Evolutionary conservation across 2,113 vertebrate genomes (phyloP).

Genomic region (Monopterus albus): DNA sequence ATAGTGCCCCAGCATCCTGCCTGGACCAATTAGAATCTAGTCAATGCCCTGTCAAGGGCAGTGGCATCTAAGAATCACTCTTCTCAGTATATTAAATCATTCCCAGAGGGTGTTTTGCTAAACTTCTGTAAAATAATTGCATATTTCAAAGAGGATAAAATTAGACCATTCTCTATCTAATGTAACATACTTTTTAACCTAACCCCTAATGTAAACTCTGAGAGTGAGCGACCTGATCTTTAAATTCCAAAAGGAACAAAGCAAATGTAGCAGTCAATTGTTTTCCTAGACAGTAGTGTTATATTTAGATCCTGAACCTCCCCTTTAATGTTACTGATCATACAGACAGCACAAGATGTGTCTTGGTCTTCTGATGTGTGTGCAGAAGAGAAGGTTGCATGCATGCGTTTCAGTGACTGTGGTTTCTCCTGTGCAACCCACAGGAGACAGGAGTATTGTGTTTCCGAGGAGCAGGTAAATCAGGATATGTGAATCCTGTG

Average conservation of each 20-base stretch:
- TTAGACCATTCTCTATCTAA: too few species aligned
- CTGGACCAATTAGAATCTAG: not conserved
- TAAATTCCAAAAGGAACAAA: not conserved
- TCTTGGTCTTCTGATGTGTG: slow-evolving; percentile 11
- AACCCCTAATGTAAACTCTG: not conserved
- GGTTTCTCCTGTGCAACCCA: not conserved
- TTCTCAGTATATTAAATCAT: not conserved
- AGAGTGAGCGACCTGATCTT: not conserved
- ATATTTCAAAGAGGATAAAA: not conserved
- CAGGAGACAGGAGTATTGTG: slow-evolving; percentile 18
- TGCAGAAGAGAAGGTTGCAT: not conserved
- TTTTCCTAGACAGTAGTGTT: slow-evolving; percentile 11
- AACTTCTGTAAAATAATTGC: not conserved
- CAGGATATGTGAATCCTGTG: not conserved
- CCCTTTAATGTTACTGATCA: not conserved
- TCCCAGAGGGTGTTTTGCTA: too few species aligned
- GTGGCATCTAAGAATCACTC: not conserved
- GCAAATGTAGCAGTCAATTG: not conserved
- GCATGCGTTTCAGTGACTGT: not conserved
- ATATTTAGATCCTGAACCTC: not conserved
- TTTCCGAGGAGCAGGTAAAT: slow-evolving; percentile 1
- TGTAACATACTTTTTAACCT: not conserved
- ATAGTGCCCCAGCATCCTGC: not conserved
- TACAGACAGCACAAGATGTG: not conserved
- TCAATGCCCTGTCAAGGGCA: not conserved